These are phyloP conservation scores for Protobothrops flavoviridis DNA, from an alignment of 2,113 vertebrate genomes.

Conservation along the genomic window DNA sequence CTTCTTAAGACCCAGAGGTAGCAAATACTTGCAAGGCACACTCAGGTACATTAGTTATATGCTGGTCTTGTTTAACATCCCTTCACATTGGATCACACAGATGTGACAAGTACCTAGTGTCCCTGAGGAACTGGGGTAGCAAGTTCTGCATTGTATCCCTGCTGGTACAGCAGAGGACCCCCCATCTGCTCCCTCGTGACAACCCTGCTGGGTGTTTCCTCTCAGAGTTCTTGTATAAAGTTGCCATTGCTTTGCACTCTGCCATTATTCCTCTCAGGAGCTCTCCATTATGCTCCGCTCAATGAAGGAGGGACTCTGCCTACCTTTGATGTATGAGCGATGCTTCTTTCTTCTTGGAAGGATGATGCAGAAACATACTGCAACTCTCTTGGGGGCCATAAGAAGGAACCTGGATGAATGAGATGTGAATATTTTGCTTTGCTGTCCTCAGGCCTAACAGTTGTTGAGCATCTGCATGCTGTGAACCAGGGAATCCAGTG, in stretches of 20 bases:
- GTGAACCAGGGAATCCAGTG: not conserved
- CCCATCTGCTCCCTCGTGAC: not conserved
- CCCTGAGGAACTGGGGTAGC: not conserved
- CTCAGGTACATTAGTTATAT: not conserved
- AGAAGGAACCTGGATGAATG: not conserved
- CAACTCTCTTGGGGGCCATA: not conserved
- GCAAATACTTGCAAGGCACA: not conserved
- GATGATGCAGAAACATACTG: not conserved
- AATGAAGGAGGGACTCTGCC: not conserved
- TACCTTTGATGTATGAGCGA: not conserved
- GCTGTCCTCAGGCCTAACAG: not conserved
- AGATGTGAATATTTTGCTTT: not conserved
- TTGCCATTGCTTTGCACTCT: not conserved
- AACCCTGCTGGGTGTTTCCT: not conserved
- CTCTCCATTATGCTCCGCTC: not conserved
- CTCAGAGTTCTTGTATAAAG: not conserved
- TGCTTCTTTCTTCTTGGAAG: not conserved
- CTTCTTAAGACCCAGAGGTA: not conserved
- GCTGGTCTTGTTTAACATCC: not conserved
- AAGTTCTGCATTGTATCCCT: not conserved
- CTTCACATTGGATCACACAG: not conserved
- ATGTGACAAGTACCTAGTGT: not conserved
- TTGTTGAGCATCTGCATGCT: not conserved
- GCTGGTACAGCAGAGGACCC: not conserved
- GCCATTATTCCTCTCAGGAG: not conserved